Evolutionary conservation across 2,797 vertebrate species (phyloP), one percentile per base, ranked within the genome.

Genomic region (Hirundo rustica): DNA sequence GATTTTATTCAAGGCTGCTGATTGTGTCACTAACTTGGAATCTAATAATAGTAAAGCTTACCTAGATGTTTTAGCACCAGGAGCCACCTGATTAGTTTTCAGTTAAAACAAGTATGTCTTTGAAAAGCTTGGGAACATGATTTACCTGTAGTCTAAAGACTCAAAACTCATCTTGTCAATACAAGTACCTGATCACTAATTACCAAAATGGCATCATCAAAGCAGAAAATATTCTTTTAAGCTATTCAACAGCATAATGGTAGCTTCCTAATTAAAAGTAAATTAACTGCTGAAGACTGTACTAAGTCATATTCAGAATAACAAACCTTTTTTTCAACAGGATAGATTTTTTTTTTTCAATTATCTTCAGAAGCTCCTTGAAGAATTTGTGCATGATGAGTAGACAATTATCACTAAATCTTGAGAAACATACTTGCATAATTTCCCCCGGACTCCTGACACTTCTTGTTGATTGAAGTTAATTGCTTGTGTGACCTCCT

Each of bases 381-480:
- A 94, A 95, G 70, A 96, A 88, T 38, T 68, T 74, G 30, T 79
- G 61, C 72, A 86, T n/a, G 64, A 96, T 82, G 76, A 88, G 40
- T 21, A 94, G 86, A 92, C 82, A 95, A 94, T 95, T 97, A 96
- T 94, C 91, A 70, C 76, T 75, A 83, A 88, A 92, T 80, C 86
- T 92, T 82, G 76, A 95, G 90, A 93, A 96, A 94, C 34, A 65
- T 44, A 65, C 75, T 93, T 82, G 84, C 64, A 77, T 94, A 91
- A 83, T 93, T 96, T 96, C 50, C 58, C 79, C 65, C 80, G 82
- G 90, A 93, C 72, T 92, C 79, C 76, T 88, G 68, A 90, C 89
- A 94, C 68, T 92, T 95, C 76, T 92, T 93, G 73, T 88, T 95
- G 93, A 96, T 96, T 96, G 94, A 96, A 96, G 91, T 95, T 96